Evolutionary conservation across 2,888 invertebrate genomes (phyloP).

Genomic region (Mythimna vitellina): DNA sequence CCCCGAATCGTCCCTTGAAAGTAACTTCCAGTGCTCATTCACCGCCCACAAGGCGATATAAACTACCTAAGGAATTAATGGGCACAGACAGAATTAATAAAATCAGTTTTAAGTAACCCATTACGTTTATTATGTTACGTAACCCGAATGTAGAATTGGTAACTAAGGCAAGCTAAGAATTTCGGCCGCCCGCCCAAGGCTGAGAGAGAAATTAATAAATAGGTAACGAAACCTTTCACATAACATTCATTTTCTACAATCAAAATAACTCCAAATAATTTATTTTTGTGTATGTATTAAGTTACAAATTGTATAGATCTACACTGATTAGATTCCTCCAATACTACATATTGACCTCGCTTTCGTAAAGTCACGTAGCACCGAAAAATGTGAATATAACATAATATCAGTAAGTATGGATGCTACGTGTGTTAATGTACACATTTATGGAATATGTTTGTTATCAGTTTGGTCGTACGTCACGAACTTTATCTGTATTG

Average conservation of each 20-base stretch:
- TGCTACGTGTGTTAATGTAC: conserved; percentile 69
- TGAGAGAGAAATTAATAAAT: conserved; percentile 42
- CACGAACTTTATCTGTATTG: conserved; percentile 79
- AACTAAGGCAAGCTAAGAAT: conserved; percentile 34
- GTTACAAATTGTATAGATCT: conserved; percentile 53
- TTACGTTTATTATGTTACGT: conserved; percentile 17
- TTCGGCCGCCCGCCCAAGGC: conserved; percentile 50
- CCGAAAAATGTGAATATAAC: conserved; percentile 59
- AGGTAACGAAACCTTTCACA: conserved; percentile 54
- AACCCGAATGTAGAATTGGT: conserved; percentile 7
- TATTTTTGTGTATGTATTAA: conserved; percentile 49
- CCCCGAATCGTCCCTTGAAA: conserved; percentile 24
- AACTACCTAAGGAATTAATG: conserved; percentile 31
- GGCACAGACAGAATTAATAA: conserved; percentile 20
- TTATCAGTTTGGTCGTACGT: conserved; percentile 76
- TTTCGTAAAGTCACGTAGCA: conserved; percentile 62
- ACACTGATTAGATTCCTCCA: conserved; percentile 63
- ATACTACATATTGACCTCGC: conserved; percentile 58
- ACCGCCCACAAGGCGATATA: conserved; percentile 39
- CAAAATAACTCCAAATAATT: conserved; percentile 59
- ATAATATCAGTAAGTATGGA: conserved; percentile 50
- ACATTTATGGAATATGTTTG: conserved; percentile 68
- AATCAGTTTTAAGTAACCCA: conserved; percentile 5
- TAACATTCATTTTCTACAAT: conserved; percentile 44
- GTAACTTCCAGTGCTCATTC: conserved; percentile 4